phyloP scores from a whole-genome alignment of 2,888 invertebrate species.

The Amphipyra berbera region DNA sequence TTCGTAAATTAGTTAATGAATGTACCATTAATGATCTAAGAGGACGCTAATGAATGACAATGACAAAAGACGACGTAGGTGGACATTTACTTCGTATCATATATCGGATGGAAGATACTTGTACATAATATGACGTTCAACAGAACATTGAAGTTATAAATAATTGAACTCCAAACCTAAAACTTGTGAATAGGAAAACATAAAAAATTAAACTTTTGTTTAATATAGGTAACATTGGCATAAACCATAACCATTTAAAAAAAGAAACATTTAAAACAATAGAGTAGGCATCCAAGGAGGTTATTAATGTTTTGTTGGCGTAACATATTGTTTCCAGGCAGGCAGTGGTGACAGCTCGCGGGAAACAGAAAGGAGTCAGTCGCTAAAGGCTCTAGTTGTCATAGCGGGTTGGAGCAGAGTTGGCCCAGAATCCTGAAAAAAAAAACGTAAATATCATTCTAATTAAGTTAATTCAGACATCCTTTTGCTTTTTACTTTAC shows the following conservation, averaged over 20 bases:
- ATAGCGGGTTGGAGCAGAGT: conserved; percentile 77
- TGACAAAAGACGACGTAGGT: conserved; percentile 41
- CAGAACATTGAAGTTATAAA: not conserved
- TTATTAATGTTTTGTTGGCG: conserved; percentile 54
- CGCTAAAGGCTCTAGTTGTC: conserved; percentile 76
- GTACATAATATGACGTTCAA: not conserved
- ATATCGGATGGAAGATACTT: conserved; percentile 27
- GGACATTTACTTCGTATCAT: conserved; percentile 25
- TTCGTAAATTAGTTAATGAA: conserved; percentile 13
- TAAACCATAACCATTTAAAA: not conserved
- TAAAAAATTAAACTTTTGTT: not conserved
- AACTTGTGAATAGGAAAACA: not conserved
- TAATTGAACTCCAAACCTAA: too few species aligned
- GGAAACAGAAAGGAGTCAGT: conserved; percentile 66
- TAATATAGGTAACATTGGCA: not conserved
- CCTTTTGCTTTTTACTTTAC: too few species aligned
- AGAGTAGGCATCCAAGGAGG: not conserved
- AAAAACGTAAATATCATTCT: conserved; percentile 9
- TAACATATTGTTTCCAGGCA: conserved; percentile 68
- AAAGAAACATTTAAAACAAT: not conserved
- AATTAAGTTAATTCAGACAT: too few species aligned
- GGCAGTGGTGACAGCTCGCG: conserved; percentile 62
- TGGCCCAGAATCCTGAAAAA: conserved; percentile 81
- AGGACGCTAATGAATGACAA: conserved; percentile 29
- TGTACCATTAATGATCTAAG: conserved; percentile 22